Percentiles rank a stretch among this genome's conserved stretches.
Conservation (phyloP, 2,797 vertebrate genomes). For the Vultur gryphus region DNA sequence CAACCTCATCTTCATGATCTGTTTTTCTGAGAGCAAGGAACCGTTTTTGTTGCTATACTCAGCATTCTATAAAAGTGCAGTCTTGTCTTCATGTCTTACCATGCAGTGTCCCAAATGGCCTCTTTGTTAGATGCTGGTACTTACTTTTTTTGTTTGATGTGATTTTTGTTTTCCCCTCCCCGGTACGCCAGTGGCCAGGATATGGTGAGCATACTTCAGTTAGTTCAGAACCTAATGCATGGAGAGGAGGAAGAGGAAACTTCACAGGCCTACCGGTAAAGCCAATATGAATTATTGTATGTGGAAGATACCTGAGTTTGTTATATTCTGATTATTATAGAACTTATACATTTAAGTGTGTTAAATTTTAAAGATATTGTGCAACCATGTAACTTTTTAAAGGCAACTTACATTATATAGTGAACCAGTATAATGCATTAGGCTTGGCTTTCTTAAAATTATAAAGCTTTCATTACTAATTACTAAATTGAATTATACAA, state of each 20-base stretch:
- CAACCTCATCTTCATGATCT: neutral
- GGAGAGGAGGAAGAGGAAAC: slow-evolving; percentile 86
- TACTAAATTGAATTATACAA: neutral
- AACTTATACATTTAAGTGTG: neutral
- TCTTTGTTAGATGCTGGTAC: neutral
- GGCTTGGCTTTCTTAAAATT: neutral
- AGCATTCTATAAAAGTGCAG: neutral
- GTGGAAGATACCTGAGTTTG: neutral
- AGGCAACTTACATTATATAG: neutral
- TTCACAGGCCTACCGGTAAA: slow-evolving; percentile 78
- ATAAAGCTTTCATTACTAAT: neutral
- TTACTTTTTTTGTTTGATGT: neutral
- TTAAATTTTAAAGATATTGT: neutral
- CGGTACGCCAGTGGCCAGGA: slow-evolving; percentile 82
- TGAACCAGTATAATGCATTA: neutral
- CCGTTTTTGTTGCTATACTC: neutral
- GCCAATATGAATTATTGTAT: neutral
- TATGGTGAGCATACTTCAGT: slow-evolving; percentile 87
- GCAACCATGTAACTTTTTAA: neutral
- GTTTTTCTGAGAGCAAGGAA: neutral
- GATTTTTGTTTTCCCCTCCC: neutral
- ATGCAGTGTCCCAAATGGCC: neutral
- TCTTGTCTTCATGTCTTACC: neutral
- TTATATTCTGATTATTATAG: neutral
- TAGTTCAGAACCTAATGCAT: slow-evolving; percentile 92